Percentiles rank a stretch among this genome's conserved stretches.
These are phyloP conservation scores for Salvelinus namaycush DNA, from an alignment of 2,113 vertebrate genomes.

Conservation along the genomic window DNA sequence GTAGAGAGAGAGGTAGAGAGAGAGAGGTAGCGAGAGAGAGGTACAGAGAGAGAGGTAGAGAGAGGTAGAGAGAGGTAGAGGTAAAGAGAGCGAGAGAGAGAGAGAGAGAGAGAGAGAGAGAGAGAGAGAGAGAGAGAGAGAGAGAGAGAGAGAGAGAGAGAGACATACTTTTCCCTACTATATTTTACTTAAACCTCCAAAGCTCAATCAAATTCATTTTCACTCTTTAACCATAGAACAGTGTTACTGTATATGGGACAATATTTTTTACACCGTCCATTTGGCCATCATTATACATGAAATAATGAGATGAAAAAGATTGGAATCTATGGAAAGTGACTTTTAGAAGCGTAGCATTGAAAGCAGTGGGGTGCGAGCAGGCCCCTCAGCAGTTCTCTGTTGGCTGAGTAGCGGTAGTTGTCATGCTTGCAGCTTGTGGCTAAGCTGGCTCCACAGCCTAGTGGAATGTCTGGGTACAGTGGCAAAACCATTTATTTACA, in stretches of 20 bases:
- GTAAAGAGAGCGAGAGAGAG: background rate
- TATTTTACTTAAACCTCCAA: background rate
- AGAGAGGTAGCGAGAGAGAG: background rate
- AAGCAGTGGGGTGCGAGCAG: background rate
- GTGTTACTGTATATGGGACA: no score
- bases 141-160: background rate
- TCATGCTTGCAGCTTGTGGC: background rate
- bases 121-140: background rate
- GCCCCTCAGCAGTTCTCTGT: background rate
- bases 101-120: no score
- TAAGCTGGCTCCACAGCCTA: background rate
- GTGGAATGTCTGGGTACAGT: background rate
- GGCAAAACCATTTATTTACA: slow-evolving; percentile 5
- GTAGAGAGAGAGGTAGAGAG: background rate
- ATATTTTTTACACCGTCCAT: background rate
- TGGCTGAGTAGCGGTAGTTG: background rate
- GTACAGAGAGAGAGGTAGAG: no score
- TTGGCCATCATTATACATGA: background rate
- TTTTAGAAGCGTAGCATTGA: background rate
- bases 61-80: no score
- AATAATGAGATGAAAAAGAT: background rate
- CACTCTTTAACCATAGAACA: no score
- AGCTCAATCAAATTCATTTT: background rate
- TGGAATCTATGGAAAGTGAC: background rate
- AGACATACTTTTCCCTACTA: background rate